These are phyloP conservation scores for Ooceraea biroi DNA, from an alignment of 1,140 invertebrate species.

Conservation along the genomic window DNA sequence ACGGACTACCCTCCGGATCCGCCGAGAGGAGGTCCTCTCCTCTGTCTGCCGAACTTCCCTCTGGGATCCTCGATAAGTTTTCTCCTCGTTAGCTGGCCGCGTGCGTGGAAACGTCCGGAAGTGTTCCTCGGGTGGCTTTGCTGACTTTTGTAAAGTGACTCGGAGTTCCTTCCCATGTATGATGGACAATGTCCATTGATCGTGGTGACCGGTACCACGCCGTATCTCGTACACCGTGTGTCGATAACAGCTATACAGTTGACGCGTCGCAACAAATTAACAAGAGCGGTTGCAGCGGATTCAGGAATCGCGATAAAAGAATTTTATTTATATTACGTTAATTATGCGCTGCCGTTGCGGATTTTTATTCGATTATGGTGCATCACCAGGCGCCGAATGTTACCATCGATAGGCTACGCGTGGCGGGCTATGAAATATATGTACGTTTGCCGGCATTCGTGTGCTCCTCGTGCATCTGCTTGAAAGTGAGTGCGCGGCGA, in stretches of 20 bases:
- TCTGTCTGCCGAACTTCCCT: constrained; percentile 67
- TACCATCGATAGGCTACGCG: constrained; percentile 13
- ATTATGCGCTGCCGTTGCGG: constrained; percentile 43
- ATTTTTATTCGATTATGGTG: constrained; percentile 30
- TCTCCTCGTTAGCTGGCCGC: constrained; percentile 1
- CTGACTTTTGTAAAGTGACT: neutral
- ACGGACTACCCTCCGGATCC: constrained; percentile 64
- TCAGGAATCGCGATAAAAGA: constrained; percentile 12
- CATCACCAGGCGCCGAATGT: constrained; percentile 15
- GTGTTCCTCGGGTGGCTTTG: neutral
- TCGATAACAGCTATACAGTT: neutral
- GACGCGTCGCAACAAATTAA: neutral
- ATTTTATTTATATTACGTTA: constrained; percentile 25
- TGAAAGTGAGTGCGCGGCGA: constrained; percentile 51
- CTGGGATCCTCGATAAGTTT: constrained; percentile 32
- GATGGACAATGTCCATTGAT: too few relatives aligned
- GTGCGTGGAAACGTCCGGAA: neutral
- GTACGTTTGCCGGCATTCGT: constrained; percentile 32
- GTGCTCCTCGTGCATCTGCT: constrained; percentile 53
- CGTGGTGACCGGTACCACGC: too few relatives aligned
- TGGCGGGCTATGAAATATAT: constrained; percentile 26
- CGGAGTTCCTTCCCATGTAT: too few relatives aligned
- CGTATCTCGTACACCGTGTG: too few relatives aligned
- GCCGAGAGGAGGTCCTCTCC: constrained; percentile 68
- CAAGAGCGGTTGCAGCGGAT: neutral